phyloP scores from a whole-genome alignment of 2,797 vertebrate species.

The Ctenosaura bakeri region DNA sequence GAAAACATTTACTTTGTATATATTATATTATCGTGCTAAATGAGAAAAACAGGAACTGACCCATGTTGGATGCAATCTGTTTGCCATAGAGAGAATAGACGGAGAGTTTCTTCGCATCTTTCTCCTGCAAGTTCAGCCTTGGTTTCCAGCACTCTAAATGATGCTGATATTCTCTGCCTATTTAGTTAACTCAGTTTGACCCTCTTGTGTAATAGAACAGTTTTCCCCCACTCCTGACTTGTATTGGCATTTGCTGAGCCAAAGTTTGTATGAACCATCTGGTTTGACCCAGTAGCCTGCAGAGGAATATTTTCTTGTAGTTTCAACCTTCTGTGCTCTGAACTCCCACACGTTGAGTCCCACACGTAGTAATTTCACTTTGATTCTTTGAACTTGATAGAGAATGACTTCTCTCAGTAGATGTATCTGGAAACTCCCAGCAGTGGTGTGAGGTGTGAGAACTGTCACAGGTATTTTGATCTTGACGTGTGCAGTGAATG shows the following conservation, averaged over 20 bases:
- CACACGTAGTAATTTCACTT: too few relatives aligned
- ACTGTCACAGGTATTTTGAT: not conserved
- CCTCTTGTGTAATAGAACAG: not conserved
- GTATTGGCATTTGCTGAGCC: too few relatives aligned
- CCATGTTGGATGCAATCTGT: not conserved
- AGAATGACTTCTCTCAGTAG: too few relatives aligned
- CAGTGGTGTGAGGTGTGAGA: not conserved
- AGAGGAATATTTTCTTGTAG: too few relatives aligned
- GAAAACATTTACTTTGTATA: not conserved
- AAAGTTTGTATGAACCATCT: too few relatives aligned
- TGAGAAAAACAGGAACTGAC: not conserved
- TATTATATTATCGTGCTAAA: too few relatives aligned
- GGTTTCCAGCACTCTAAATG: not conserved
- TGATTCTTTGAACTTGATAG: too few relatives aligned
- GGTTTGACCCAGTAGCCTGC: not conserved
- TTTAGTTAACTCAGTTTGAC: too few relatives aligned
- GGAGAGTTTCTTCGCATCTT: not conserved
- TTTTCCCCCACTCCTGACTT: not conserved
- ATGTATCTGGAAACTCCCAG: too few relatives aligned
- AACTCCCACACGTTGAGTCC: too few relatives aligned
- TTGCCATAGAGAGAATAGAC: not conserved
- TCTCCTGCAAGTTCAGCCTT: not conserved
- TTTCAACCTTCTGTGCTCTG: too few relatives aligned
- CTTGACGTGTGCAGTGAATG: not conserved
- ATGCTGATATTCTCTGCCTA: too few relatives aligned